A percentile compares a stretch with the other conserved stretches of the same genome.
These are phyloP conservation scores for Pemphredon lugubris DNA, from an alignment of 2,888 invertebrate species.

Conservation along the genomic window DNA sequence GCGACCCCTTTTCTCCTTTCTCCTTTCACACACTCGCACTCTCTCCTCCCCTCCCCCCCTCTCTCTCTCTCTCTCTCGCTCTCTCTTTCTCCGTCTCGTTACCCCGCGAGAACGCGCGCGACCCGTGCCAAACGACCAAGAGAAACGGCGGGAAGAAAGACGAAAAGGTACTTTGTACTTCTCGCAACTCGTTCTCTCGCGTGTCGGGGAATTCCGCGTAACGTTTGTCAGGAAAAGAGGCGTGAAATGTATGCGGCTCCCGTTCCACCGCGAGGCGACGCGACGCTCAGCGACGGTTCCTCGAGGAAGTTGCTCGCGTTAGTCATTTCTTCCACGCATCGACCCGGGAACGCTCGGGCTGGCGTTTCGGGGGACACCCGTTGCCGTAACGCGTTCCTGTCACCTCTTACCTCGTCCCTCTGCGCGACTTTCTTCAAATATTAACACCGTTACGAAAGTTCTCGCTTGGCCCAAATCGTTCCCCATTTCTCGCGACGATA, in stretches of 20 bases:
- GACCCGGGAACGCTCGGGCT: neutral
- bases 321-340: conserved; percentile 51
- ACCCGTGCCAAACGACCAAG: no score
- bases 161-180: conserved; percentile 62
- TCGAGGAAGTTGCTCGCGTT: conserved; percentile 53
- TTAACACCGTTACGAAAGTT: conserved; percentile 66
- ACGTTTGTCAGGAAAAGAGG: conserved; percentile 73
- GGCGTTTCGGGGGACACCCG: conserved; percentile 17
- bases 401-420: no score
- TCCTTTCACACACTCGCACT: no score
- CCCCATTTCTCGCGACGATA: conserved; percentile 60
- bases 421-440: conserved; percentile 54
- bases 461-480: conserved; percentile 64
- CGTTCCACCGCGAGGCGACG: conserved; percentile 28
- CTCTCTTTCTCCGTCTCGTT: no score
- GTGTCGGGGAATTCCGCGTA: conserved; percentile 64
- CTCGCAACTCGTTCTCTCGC: conserved; percentile 58
- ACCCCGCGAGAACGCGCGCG: no score
- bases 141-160: neutral
- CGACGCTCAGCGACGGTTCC: conserved; percentile 33
- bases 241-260: conserved; percentile 69
- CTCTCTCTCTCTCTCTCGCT: no score
- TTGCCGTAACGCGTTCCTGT: conserved; percentile 16
- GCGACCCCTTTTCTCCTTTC: conserved; percentile 1
- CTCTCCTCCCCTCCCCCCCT: no score